Evolutionary conservation across 2,888 invertebrate genomes (phyloP).

Genomic region (Drosophila longiperda): DNA sequence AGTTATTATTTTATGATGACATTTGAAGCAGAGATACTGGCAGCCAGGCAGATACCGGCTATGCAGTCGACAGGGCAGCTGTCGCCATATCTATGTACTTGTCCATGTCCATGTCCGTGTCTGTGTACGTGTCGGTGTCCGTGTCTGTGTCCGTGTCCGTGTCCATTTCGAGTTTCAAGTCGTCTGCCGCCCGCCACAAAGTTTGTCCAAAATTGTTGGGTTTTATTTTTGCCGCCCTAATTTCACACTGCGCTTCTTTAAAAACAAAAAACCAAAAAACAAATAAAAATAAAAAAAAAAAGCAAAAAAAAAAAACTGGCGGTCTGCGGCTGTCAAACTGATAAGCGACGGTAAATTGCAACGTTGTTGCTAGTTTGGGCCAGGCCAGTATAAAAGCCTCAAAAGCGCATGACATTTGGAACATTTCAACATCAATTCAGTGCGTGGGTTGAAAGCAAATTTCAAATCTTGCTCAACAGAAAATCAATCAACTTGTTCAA

Average conservation of each 20-base stretch:
- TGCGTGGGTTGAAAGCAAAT: not conserved
- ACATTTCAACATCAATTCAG: conserved; percentile 7
- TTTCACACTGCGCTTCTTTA: conserved; percentile 12
- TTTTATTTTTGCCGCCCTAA: conserved; percentile 11
- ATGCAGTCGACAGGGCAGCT: conserved; percentile 16
- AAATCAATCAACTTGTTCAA: not conserved
- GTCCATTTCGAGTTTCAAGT: conserved; percentile 1
- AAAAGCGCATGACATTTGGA: conserved; percentile 2
- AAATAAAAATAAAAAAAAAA: not conserved
- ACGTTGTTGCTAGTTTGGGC: conserved; percentile 1
- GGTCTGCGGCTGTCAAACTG: conserved; percentile 30
- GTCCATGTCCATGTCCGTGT: not conserved
- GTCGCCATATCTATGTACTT: conserved; percentile 18
- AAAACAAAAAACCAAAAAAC: not conserved
- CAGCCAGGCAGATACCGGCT: conserved; percentile 7
- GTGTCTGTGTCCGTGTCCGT: conserved; percentile 9
- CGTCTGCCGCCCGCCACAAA: conserved; percentile 27
- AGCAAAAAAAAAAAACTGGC: not conserved
- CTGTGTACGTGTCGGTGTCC: not conserved
- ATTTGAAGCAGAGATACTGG: conserved; percentile 21
- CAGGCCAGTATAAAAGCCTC: not conserved
- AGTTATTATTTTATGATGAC: conserved; percentile 61
- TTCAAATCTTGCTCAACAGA: not conserved
- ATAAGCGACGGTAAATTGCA: conserved; percentile 29
- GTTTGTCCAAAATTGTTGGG: conserved; percentile 31